Percentiles rank a stretch among this genome's conserved stretches.
These are phyloP conservation scores for Panzeria rudis DNA, from an alignment of 2,888 invertebrate species.

Conservation along the genomic window DNA sequence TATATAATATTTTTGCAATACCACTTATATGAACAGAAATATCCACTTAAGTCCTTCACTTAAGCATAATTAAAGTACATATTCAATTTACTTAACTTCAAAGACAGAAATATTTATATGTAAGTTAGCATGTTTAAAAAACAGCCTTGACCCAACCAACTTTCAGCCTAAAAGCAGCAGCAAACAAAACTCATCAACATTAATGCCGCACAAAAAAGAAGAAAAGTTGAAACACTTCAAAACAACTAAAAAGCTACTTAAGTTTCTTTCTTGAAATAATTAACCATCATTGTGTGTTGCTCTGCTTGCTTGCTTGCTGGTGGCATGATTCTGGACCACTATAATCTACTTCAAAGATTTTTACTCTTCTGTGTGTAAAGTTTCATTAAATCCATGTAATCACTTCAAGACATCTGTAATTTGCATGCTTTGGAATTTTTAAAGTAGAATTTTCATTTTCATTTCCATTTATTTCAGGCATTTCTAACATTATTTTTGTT, in stretches of 20 bases:
- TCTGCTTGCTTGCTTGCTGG: neutral
- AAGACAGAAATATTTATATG: neutral
- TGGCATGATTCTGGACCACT: slow-evolving; percentile 21
- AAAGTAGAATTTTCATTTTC: slow-evolving; percentile 32
- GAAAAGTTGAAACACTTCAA: slow-evolving; percentile 55
- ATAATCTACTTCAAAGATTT: slow-evolving; percentile 24
- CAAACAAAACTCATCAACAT: slow-evolving; percentile 48
- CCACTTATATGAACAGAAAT: slow-evolving; percentile 60
- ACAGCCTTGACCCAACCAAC: slow-evolving; percentile 69
- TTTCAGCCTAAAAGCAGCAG: neutral
- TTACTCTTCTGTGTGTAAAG: slow-evolving; percentile 16
- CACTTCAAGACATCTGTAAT: slow-evolving; percentile 64
- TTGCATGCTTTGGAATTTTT: slow-evolving; percentile 53
- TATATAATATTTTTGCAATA: slow-evolving; percentile 66
- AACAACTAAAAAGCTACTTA: slow-evolving; percentile 70
- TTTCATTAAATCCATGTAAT: slow-evolving; percentile 56
- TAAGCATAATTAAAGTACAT: slow-evolving; percentile 69
- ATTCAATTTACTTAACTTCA: slow-evolving; percentile 11
- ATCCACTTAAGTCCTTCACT: slow-evolving; percentile 68
- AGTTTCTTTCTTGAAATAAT: slow-evolving; percentile 69
- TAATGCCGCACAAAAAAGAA: neutral
- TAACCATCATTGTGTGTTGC: slow-evolving; percentile 57
- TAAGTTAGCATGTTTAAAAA: neutral
- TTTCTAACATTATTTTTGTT: slow-evolving; percentile 57
- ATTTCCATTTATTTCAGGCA: slow-evolving; percentile 25